phyloP scores from a whole-genome alignment of 2,888 invertebrate genomes.

The Hipparchia semele region DNA sequence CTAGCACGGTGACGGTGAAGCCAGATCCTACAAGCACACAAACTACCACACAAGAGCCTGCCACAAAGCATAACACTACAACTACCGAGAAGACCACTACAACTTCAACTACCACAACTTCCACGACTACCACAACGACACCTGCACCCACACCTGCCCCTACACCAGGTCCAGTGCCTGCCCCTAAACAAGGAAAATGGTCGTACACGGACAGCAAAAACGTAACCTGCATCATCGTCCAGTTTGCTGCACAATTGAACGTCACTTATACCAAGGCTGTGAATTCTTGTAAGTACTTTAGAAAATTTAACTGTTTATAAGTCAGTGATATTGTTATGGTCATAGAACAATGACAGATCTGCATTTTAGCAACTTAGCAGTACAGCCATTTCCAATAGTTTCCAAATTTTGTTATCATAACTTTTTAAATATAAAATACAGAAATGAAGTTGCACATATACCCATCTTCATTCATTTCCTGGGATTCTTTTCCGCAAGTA shows the following conservation, averaged over 20 bases:
- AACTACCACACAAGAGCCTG: not conserved
- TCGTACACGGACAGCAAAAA: constrained; percentile 59
- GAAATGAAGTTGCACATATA: too few relatives aligned
- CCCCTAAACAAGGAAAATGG: constrained; percentile 66
- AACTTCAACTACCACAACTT: constrained; percentile 38
- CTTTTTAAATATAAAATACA: too few relatives aligned
- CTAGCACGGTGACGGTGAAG: not conserved
- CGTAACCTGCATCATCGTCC: constrained; percentile 84
- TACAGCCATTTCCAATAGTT: too few relatives aligned
- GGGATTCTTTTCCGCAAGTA: too few relatives aligned
- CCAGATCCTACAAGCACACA: not conserved
- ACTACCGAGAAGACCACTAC: constrained; percentile 5
- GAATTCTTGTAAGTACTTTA: constrained; percentile 57
- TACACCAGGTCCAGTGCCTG: constrained; percentile 56
- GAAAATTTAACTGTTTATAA: not conserved
- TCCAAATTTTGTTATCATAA: too few relatives aligned
- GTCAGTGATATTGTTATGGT: not conserved
- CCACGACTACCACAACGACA: constrained; percentile 48
- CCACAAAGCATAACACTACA: not conserved
- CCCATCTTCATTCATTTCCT: too few relatives aligned
- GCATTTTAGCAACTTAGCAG: not conserved
- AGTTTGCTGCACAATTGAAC: constrained; percentile 87
- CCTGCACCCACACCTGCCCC: constrained; percentile 65
- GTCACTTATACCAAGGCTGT: constrained; percentile 73
- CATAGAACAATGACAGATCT: not conserved